phyloP scores from a whole-genome alignment of 2,797 vertebrate species.

The Pyrocephalus nanus region DNA sequence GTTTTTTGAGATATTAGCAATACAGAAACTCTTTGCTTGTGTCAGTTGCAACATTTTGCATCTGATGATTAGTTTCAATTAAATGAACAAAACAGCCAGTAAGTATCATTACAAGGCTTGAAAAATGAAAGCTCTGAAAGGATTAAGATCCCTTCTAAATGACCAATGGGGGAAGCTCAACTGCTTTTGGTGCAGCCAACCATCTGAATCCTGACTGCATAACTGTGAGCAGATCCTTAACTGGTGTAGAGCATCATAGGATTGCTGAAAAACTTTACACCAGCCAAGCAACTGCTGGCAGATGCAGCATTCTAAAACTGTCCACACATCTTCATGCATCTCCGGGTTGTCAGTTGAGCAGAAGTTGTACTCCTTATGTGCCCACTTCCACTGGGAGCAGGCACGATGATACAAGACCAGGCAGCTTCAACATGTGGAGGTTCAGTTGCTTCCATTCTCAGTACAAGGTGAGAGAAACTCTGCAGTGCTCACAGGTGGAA shows the following conservation, averaged over 20 bases:
- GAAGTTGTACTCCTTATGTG: background rate
- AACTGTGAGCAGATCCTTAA: background rate
- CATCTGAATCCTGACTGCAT: background rate
- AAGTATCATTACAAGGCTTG: background rate
- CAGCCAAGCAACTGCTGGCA: background rate
- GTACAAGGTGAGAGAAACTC: background rate
- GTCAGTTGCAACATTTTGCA: rapidly evolving
- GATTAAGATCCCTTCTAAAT: background rate
- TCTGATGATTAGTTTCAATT: background rate
- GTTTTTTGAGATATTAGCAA: background rate
- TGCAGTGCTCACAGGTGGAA: rapidly evolving
- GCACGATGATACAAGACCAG: rapidly evolving
- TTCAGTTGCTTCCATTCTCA: background rate
- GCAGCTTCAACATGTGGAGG: background rate
- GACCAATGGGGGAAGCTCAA: background rate
- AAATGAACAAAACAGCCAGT: background rate
- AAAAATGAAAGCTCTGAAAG: background rate
- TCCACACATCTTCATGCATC: background rate
- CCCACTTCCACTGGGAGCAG: background rate
- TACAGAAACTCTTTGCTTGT: background rate
- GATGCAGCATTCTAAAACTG: background rate
- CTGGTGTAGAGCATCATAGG: background rate
- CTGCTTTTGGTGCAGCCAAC: background rate
- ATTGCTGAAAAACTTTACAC: background rate
- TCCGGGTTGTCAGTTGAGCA: background rate